phyloP scores from a whole-genome alignment of 2,797 vertebrate genomes.

The Malacoctenus gilli region DNA sequence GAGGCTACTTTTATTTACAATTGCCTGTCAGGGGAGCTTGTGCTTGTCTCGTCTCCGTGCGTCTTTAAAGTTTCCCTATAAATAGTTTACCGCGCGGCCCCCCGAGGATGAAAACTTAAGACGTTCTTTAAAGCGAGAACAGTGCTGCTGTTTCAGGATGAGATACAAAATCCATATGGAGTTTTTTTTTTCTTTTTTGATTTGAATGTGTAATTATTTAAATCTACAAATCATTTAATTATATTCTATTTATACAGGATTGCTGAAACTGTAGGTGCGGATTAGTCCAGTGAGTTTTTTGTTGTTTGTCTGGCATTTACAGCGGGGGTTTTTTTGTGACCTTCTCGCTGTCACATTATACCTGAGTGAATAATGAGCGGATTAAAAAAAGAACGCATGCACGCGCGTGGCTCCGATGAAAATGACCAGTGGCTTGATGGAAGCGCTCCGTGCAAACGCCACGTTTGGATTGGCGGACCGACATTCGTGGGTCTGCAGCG shows the following conservation, averaged over 20 bases:
- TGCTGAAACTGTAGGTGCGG: no score
- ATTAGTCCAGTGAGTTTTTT: neutral
- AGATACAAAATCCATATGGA: constrained; percentile 15
- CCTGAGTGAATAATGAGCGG: constrained; percentile 1
- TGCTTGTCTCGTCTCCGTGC: constrained; percentile 57
- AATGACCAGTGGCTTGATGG: neutral
- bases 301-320: neutral
- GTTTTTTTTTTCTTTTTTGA: constrained; percentile 27
- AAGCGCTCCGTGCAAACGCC: constrained; percentile 1
- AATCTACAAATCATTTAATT: no score
- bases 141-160: constrained; percentile 25
- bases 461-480: neutral
- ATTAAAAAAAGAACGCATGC: neutral
- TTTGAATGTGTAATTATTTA: constrained; percentile 11
- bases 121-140: constrained; percentile 46
- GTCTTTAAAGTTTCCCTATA: constrained; percentile 66
- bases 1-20: constrained; percentile 75
- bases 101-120: constrained; percentile 46
- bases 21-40: constrained; percentile 66
- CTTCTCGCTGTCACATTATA: constrained; percentile 1
- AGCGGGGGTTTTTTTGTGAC: neutral
- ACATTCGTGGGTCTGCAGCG: neutral
- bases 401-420: neutral
- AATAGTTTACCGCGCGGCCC: constrained; percentile 64
- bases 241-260: no score